Base-by-base conservation (phyloP, 1,140 invertebrate species). In the Saccostrea cuccullata region DNA sequence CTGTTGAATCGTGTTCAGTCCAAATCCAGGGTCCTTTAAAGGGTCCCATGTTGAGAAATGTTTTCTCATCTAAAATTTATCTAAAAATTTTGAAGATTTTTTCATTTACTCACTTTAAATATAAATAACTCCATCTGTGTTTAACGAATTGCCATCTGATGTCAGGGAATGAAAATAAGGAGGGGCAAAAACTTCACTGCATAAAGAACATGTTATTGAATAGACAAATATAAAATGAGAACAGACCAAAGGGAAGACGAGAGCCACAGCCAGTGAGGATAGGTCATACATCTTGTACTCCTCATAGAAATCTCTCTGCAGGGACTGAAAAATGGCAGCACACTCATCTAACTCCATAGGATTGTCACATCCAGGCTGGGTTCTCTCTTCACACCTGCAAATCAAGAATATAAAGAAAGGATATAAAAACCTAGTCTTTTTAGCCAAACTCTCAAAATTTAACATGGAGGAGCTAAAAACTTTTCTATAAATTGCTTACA, bases 1-100 rank as follows among this genome's bases (percentile, higher is more conserved):
- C 88, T 97, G 96, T 87, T 96, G 95, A 64, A 98, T 96, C n/a
- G 97, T 94, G 15, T 96, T 95, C 9, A 97, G 87, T 36, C 96
- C 97, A 91, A 93, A 96, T 93, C 8, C 89, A 96, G 97, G 93
- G 96, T 96, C 91, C 23, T 95, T 94, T 4, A 98, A 93, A 0
- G 97, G 97, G 90, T 97, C 96, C 98, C 98, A 98, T 67, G 93
- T 95, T 1, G 94, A 92, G 23, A 98, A 95, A 84, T 96, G 96
- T 40, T 96, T 95, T 90, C 97, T 97, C 70, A 98, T 94, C 90
- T 95, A 87, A 86, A 70, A 86, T 82, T 55, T 12, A n/a, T n/a
- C n/a, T n/a, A 82, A 85, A 36, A 23, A 23, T 1, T 12, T 36
- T 36, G 15, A 23, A 82, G 15, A 82, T 36, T 26, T 30, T 82